Base-by-base conservation (phyloP, 2,113 vertebrate species). In the rat (Rattus norvegicus) region DNA sequence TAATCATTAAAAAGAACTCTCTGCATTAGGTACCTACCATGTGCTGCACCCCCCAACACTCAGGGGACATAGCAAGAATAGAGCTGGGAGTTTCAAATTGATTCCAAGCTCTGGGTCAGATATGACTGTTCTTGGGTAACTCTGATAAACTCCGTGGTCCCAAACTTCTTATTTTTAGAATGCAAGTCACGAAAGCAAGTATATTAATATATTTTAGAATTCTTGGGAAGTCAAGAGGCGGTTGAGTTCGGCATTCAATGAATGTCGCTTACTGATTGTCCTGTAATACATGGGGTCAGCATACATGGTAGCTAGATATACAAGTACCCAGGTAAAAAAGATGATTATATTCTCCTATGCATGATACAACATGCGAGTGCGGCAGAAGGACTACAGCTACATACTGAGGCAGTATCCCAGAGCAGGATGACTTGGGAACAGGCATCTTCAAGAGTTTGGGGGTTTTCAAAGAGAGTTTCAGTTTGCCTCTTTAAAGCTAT, bases 381-480 rank as follows among this genome's bases (percentile, higher is more conserved):
- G 6, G 52, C 63, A 33, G n/a, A 33, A 94, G 22, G 72, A 77
- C 43, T 28, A 83, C 14, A 54, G 39, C 9, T 70, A 10, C 1
- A 16, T 19, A 47, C 12, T 81, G 70, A 92, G 20, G 33, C 24
- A 43, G 26, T 33, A 56, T 90, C 73, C 43, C 63, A 67, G 26
- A 47, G 5, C 22, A 14, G 52, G 19, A 10, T 7, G 11, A 77
- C 43, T 39, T 36, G 11, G 1, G n/a, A 88, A 28, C 11, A 36
- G 4, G 33, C 17, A n/a, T 63, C 69, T 20, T 28, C 67, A 80
- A 85, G 30, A 72, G 28, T n/a, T 19, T 4, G 11, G 5, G 33
- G 4, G 39, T 83, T 95, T 92, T 69, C 94, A 76, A 67, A 91
- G 7, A 76, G 49, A 52, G 54, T 54, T 89, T 90, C 63, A 69